Percentiles rank a stretch among this genome's conserved stretches.
Evolutionary conservation across 1,140 invertebrate genomes (phyloP).

Genomic region (Vanessa tameamea): DNA sequence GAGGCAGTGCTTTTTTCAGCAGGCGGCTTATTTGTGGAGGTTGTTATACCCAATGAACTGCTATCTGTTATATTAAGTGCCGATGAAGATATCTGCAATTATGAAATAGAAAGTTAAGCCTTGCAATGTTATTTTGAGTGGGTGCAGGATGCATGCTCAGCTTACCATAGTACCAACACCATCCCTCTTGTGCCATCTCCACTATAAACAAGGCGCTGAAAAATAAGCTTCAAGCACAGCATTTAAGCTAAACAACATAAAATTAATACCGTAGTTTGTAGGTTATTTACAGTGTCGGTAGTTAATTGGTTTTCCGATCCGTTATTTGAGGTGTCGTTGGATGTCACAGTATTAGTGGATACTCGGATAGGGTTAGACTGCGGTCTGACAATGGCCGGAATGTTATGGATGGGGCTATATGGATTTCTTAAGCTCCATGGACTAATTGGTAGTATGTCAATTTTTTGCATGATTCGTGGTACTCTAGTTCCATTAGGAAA

Average conservation of each 20-base stretch:
- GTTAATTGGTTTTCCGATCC: slow-evolving; percentile 75
- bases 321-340: slow-evolving; percentile 75
- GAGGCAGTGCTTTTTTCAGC: slow-evolving; percentile 80
- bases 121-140: slow-evolving; percentile 59
- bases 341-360: slow-evolving; percentile 80
- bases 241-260: slow-evolving; percentile 76
- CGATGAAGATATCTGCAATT: slow-evolving; percentile 78
- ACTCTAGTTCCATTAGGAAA: slow-evolving; percentile 88
- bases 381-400: slow-evolving; percentile 80
- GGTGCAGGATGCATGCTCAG: slow-evolving; percentile 62
- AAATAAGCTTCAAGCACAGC: slow-evolving; percentile 64
- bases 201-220: slow-evolving; percentile 44
- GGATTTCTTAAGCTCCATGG: slow-evolving; percentile 80
- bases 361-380: slow-evolving; percentile 79
- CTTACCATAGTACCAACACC: slow-evolving; percentile 51
- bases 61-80: slow-evolving; percentile 78
- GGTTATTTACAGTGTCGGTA: slow-evolving; percentile 81
- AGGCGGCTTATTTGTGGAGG: slow-evolving; percentile 69
- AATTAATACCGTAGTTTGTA: slow-evolving; percentile 77
- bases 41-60: slow-evolving; percentile 74
- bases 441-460: slow-evolving; percentile 81
- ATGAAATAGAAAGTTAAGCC: slow-evolving; percentile 75
- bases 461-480: slow-evolving; percentile 83
- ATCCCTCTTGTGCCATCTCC: slow-evolving; percentile 38
- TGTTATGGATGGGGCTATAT: slow-evolving; percentile 81